These are phyloP conservation scores for Manacus vitellinus DNA, from an alignment of 2,113 vertebrate species.

Conservation along the genomic window DNA sequence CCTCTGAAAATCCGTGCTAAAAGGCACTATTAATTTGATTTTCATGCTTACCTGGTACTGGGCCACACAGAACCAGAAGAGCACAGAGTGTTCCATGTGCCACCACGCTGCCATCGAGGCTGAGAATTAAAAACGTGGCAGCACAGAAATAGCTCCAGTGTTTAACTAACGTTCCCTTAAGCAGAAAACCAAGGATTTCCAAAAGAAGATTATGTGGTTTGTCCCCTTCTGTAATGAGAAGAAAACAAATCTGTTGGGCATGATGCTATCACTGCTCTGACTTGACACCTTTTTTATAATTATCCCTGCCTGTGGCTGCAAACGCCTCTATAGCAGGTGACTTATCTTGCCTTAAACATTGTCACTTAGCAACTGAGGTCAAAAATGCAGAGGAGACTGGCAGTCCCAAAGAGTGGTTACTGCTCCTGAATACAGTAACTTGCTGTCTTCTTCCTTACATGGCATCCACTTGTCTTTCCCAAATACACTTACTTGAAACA, in stretches of 20 bases:
- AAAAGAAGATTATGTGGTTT: conserved; percentile 44
- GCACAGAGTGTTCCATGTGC: conserved; percentile 75
- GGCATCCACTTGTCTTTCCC: neutral
- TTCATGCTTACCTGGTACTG: conserved; percentile 72
- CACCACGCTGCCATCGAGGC: conserved; percentile 75
- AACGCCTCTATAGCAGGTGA: neutral
- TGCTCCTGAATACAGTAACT: neutral
- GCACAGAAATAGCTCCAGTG: conserved; percentile 81
- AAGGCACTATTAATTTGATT: neutral
- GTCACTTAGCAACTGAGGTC: neutral
- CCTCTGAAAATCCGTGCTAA: neutral
- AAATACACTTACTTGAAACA: neutral
- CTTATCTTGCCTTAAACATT: neutral
- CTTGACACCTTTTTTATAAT: neutral
- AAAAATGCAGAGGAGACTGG: neutral
- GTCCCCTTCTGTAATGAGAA: conserved; percentile 55
- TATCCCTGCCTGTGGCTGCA: neutral
- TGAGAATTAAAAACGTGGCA: conserved; percentile 78
- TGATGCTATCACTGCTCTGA: neutral
- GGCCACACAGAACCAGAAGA: conserved; percentile 75
- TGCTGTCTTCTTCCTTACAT: neutral
- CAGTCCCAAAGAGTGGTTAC: neutral
- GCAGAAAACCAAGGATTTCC: conserved; percentile 65
- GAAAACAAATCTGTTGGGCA: neutral
- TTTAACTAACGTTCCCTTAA: conserved; percentile 74